Base-by-base conservation (phyloP, 1,140 invertebrate genomes). In the Pissodes strobi region DNA sequence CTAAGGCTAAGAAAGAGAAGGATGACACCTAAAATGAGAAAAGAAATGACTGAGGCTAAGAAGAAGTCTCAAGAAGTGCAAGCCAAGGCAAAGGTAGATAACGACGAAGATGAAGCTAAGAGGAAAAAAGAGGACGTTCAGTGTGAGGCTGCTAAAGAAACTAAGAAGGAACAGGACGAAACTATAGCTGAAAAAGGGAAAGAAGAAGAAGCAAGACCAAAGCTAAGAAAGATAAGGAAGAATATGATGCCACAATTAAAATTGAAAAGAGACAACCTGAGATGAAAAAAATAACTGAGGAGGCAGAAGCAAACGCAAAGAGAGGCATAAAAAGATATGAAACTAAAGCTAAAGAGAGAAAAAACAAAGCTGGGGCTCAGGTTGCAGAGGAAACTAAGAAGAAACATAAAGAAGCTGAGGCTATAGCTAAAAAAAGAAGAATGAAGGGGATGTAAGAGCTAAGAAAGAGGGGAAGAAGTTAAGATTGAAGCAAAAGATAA, bases 141-240 rank as follows among this genome's bases (percentile, higher is more conserved):
- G 69, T 52, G 41, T 57, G 63, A 68, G 64, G 15, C 43, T 22
- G n/a, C n/a, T 46, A 67, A 68, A 64, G 43, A 57, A n/a, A n/a
- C n/a, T n/a, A n/a, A n/a, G 17, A 57, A 77, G 62, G 66, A 72
- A 57, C 58, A 61, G 57, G 60, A 38, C 21, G 45, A 66, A 60
- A 53, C 60, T 22, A 59, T 73, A 12, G 2, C 45, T 10, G 61
- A 39, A 58, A 64, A 52, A 62, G 66, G 70, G 65, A 49, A 67
- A 62, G 66, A 66, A 59, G 59, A 61, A 48, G 52, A 74, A 67
- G 56, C 45, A 8, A 48, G 22, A 48, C 12, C 39, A 12, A 12
- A 2, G 39, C n/a, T n/a, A n/a, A n/a, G n/a, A n/a, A n/a, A 64
- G 69, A 69, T 60, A 39, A 18, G 61, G 70, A 64, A 60, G 73